Percentiles rank a stretch among this genome's conserved stretches.
These are phyloP conservation scores for Hydractinia symbiolongicarpus DNA, from an alignment of 30 jellyfish, hydroid and myxozoan species.

Conservation along the genomic window DNA sequence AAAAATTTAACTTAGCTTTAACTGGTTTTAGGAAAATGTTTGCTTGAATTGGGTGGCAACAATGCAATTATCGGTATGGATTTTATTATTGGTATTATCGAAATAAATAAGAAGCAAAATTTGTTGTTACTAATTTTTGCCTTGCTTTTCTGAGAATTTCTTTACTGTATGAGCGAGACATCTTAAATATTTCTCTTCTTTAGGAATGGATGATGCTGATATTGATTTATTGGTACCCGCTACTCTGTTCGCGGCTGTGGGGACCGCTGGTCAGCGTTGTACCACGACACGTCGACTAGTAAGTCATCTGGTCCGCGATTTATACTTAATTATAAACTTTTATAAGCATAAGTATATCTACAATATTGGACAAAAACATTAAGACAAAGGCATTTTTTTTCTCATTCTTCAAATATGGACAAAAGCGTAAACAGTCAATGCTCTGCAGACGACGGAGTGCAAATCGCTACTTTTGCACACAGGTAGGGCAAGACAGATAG, in stretches of 20 bases:
- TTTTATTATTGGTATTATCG: neutral
- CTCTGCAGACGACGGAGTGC: too few species aligned
- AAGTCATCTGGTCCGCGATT: neutral
- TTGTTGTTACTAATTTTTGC: neutral
- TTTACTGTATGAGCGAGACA: neutral
- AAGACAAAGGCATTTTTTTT: too few species aligned
- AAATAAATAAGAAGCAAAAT: neutral
- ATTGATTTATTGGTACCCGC: slow-evolving; percentile 81
- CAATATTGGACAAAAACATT: too few species aligned
- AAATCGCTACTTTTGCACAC: too few species aligned
- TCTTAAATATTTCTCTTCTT: neutral
- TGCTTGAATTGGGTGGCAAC: slow-evolving; percentile 86
- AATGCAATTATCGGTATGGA: slow-evolving; percentile 79
- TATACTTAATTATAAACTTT: too few species aligned
- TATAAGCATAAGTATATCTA: too few species aligned
- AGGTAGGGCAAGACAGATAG: too few species aligned
- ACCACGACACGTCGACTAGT: slow-evolving; percentile 84
- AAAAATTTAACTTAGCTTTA: neutral
- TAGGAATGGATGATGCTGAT: slow-evolving; percentile 88
- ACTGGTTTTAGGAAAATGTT: slow-evolving; percentile 44
- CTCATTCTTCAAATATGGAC: too few species aligned
- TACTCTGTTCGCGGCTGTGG: slow-evolving; percentile 83
- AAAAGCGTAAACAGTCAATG: too few species aligned
- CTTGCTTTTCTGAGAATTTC: neutral
- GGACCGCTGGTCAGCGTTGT: slow-evolving; percentile 95